phyloP scores from a whole-genome alignment of 2,797 vertebrate genomes.

The Hapalemur alaotrensis region DNA sequence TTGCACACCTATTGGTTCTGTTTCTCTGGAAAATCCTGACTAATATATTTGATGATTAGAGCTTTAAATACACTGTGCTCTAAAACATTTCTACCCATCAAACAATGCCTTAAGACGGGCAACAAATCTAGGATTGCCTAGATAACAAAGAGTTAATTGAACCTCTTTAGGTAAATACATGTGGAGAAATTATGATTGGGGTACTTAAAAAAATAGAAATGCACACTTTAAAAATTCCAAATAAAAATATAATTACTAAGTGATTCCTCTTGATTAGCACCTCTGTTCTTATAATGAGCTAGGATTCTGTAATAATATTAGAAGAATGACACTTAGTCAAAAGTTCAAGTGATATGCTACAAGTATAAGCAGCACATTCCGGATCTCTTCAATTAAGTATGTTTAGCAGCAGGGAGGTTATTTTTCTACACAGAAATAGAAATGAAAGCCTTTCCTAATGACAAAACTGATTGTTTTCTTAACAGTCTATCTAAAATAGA shows the following conservation, averaged over 20 bases:
- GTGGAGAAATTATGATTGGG: background rate
- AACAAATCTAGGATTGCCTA: background rate
- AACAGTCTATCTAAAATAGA: background rate
- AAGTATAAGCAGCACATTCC: constrained; percentile 1
- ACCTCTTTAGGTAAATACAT: background rate
- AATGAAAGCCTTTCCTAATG: background rate
- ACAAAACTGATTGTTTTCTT: constrained; percentile 39
- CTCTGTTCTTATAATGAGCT: constrained; percentile 22
- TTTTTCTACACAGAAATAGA: constrained; percentile 43
- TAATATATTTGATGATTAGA: background rate
- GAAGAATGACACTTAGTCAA: constrained; percentile 46
- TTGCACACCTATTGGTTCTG: background rate
- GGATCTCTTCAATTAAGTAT: constrained; percentile 40
- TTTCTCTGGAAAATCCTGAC: background rate
- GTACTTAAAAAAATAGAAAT: constrained; percentile 44
- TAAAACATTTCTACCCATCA: background rate
- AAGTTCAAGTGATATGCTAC: constrained; percentile 56
- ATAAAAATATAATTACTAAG: constrained; percentile 41
- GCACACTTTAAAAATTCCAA: constrained; percentile 31
- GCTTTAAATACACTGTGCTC: background rate
- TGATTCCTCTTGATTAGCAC: constrained; percentile 62
- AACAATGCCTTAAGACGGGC: background rate
- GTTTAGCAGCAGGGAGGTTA: constrained; percentile 5
- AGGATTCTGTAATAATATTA: constrained; percentile 51
- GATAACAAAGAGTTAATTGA: constrained; percentile 13